phyloP scores from a whole-genome alignment of 2,113 vertebrate species.

The Odontophorus gujanensis region DNA sequence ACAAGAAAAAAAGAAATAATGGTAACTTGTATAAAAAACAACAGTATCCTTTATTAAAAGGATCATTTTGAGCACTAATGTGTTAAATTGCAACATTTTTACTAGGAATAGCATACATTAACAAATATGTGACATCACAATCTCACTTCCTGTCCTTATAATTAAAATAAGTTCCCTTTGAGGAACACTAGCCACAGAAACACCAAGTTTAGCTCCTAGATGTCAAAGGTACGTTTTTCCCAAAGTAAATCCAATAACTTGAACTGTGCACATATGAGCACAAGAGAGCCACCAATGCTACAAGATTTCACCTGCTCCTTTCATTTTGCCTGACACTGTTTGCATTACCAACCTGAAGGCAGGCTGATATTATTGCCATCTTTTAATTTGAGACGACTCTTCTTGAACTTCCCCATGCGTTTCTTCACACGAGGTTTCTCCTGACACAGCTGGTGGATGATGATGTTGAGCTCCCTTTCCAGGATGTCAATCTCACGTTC shows the following conservation, averaged over 20 bases:
- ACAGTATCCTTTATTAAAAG: not conserved
- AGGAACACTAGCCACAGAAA: not conserved
- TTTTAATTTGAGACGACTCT: slow-evolving; percentile 91
- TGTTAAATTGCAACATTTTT: not conserved
- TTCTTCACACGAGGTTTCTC: slow-evolving; percentile 95
- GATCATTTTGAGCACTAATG: not conserved
- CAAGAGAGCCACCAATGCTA: not conserved
- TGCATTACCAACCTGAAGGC: slow-evolving; percentile 85
- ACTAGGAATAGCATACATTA: not conserved
- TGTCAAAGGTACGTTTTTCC: not conserved
- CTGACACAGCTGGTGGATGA: slow-evolving; percentile 97
- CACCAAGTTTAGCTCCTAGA: not conserved
- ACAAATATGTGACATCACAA: not conserved
- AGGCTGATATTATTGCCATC: slow-evolving; percentile 96
- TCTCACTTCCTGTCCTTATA: not conserved
- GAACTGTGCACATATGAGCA: accelerated
- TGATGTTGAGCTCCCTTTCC: slow-evolving; percentile 95
- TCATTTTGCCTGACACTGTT: not conserved
- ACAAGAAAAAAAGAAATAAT: not conserved
- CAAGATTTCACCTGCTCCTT: not conserved
- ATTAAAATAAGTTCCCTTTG: not conserved
- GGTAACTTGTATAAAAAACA: not conserved
- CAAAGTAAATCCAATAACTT: not conserved
- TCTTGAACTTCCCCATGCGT: slow-evolving; percentile 94
- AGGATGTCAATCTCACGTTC: slow-evolving; percentile 96